Evolutionary conservation across 2,797 vertebrate genomes (phyloP).

Genomic region (Alectoris magna): DNA sequence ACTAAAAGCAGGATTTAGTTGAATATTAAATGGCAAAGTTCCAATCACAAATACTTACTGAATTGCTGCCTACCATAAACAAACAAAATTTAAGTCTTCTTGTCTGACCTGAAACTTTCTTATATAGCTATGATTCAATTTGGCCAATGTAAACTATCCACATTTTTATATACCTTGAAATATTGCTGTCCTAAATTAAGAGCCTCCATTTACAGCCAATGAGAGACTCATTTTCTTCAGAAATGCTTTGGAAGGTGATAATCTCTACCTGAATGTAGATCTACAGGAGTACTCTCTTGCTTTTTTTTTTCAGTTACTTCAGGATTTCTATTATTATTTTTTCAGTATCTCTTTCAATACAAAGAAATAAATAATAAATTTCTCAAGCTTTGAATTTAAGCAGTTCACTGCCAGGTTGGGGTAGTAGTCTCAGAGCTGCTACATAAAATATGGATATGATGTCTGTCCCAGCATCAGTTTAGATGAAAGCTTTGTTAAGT

Average conservation of each 20-base stretch:
- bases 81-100: neutral
- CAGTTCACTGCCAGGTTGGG: neutral
- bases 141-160: neutral
- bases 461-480: neutral
- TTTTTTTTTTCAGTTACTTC: neutral
- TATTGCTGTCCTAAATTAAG: accelerated
- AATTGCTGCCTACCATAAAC: neutral
- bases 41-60: neutral
- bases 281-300: neutral
- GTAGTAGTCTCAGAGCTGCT: neutral
- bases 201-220: neutral
- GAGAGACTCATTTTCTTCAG: neutral
- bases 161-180: neutral
- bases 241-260: neutral
- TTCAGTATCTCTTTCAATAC: neutral
- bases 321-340: neutral
- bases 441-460: neutral
- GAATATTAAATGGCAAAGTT: neutral
- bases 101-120: neutral
- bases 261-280: neutral
- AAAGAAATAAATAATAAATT: neutral
- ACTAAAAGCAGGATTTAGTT: neutral
- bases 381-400: neutral
- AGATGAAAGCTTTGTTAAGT: neutral
- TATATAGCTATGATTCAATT: neutral